These are phyloP conservation scores for Istiophorus platypterus DNA, from an alignment of 2,113 vertebrate species.

Conservation along the genomic window DNA sequence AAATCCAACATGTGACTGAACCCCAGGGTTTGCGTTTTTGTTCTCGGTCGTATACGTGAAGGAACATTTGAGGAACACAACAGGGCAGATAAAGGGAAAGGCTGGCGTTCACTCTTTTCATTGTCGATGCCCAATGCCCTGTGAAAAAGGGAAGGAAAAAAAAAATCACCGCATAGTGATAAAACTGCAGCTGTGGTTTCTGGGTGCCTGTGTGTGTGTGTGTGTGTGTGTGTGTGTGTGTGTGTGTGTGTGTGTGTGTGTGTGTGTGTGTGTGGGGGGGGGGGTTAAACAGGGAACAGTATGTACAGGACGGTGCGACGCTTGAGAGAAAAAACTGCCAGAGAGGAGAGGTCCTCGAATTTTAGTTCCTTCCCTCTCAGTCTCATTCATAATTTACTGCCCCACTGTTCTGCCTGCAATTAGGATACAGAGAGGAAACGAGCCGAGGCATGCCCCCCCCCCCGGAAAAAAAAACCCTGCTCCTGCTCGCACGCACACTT, in stretches of 20 bases:
- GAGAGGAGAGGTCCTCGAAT: neutral
- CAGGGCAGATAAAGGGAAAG: neutral
- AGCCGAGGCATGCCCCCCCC: conserved; percentile 29
- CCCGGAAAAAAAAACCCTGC: too few species aligned
- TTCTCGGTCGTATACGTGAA: neutral
- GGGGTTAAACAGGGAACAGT: conserved; percentile 42
- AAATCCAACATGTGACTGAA: neutral
- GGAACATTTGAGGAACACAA: neutral
- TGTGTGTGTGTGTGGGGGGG: conserved; percentile 8
- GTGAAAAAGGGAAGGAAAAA: conserved; percentile 1
- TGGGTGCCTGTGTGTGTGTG: conserved; percentile 9
- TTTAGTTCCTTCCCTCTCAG: conserved; percentile 25
- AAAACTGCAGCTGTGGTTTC: conserved; percentile 66
- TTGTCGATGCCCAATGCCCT: neutral
- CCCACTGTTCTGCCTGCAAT: conserved; percentile 40
- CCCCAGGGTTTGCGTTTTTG: neutral
- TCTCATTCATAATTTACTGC: conserved; percentile 69
- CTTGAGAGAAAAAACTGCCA: neutral
- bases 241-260: conserved; percentile 10
- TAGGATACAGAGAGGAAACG: conserved; percentile 29
- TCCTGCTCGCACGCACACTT: conserved; percentile 18
- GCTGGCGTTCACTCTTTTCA: neutral
- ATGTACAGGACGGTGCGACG: conserved; percentile 24
- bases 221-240: conserved; percentile 1
- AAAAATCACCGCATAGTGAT: conserved; percentile 20